phyloP scores from a whole-genome alignment of 1,140 invertebrate species.

The Neodiprion pinetum region DNA sequence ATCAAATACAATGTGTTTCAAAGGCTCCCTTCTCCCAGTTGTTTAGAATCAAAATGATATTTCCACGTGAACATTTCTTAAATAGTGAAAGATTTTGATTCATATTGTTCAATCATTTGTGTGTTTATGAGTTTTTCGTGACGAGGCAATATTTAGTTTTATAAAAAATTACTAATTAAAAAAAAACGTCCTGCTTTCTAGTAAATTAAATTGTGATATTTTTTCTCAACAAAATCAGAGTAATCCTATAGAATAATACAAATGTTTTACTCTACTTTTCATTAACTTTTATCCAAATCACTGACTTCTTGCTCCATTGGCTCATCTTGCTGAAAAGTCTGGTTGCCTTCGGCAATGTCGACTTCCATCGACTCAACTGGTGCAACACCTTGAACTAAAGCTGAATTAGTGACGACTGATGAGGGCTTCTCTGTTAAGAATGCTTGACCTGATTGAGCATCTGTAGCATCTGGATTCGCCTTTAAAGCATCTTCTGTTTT shows the following conservation, averaged over 20 bases:
- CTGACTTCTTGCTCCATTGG: conserved; percentile 55
- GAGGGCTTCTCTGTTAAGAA: not conserved
- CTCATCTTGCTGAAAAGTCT: conserved; percentile 45
- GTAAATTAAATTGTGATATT: not conserved
- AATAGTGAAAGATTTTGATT: too few species aligned
- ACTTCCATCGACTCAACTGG: conserved; percentile 54
- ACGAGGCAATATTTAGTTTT: too few species aligned
- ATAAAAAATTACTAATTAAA: too few species aligned
- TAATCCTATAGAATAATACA: conserved; percentile 26
- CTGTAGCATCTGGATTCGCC: not conserved
- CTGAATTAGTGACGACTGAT: not conserved
- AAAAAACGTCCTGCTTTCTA: too few species aligned
- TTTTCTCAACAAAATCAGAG: conserved; percentile 26
- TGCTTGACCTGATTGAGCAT: not conserved
- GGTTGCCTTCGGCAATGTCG: conserved; percentile 44
- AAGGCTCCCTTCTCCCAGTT: too few species aligned
- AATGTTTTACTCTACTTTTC: conserved; percentile 23
- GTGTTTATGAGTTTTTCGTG: too few species aligned
- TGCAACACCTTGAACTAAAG: not conserved
- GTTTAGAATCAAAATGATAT: not conserved
- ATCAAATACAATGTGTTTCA: too few species aligned
- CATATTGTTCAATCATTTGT: too few species aligned
- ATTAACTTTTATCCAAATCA: conserved; percentile 55
- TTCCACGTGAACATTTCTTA: not conserved
- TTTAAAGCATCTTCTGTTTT: not conserved